Conservation (phyloP, 2,113 vertebrate species). For the Neotoma lepida region DNA sequence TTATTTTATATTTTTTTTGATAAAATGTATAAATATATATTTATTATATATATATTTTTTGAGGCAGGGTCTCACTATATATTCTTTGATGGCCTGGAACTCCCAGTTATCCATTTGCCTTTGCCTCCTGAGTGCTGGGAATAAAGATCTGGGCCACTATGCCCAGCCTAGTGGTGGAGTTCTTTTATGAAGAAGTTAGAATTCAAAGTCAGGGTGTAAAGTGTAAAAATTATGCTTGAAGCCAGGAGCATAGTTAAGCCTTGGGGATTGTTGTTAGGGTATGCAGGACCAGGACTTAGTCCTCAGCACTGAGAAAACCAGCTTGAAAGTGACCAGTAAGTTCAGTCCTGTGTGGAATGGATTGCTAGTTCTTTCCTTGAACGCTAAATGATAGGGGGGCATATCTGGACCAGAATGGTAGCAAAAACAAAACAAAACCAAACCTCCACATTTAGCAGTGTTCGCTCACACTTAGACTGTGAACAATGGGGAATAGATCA, state of each 20-base stretch:
- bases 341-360: not conserved
- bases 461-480: not conserved
- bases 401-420: not conserved
- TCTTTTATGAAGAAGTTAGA: slow-evolving; percentile 46
- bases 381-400: not conserved
- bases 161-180: not conserved
- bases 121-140: not conserved
- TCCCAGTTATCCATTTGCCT: not conserved
- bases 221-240: not conserved
- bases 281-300: not conserved
- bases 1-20: not conserved
- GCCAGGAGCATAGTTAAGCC: not conserved
- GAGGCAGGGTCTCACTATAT: not conserved
- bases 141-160: not conserved
- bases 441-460: not conserved
- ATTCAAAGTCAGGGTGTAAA: not conserved
- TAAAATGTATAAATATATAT: too few relatives aligned
- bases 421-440: not conserved
- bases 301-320: not conserved
- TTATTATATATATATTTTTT: not conserved
- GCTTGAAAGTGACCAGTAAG: not conserved
- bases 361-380: slow-evolving; percentile 20
- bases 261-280: not conserved
- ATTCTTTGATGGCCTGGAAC: not conserved
- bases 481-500: not conserved